Evolutionary conservation across 2,888 invertebrate genomes (phyloP), one percentile per base, ranked within the genome.

Genomic region (Plagodis pulveraria): DNA sequence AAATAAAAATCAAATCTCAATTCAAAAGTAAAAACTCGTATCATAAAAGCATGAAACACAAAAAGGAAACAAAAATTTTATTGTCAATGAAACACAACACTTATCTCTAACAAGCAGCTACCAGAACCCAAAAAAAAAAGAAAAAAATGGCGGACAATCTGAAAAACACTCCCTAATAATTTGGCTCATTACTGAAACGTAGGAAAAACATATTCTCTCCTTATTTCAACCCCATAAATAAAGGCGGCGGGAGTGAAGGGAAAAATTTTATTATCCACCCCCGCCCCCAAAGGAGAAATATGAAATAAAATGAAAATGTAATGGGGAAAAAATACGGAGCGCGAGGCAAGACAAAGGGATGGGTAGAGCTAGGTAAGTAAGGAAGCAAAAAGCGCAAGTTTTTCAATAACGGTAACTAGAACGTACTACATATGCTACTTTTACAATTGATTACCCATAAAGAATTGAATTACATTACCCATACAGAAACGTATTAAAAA

Each of bases 241-340:
- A 91, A 87, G 81, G 84, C 81, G 86, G 81, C 76, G 82, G 81
- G 81, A 67, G 81, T 78, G 78, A 80, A 87, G 91, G 89, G 89
- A 91, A 91, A 90, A 90, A 84, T 89, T 91, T 89, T 91, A 91
- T 91, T 90, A 91, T 87, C 84, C 86, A 80, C 66, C 58, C 73
- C 73, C 66, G 52, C 72, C 82, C 85, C 82, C 72, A 78, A 86
- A 88, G 89, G 91, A 89, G 91, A 86, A 91, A 91, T 91, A 91
- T 92, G 91, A 91, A 91, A 91, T 91, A 92, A 92, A 92, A 91
- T 92, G 92, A 90, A 92, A 92, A 91, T 87, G 88, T 91, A 91
- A 92, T 91, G 89, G 90, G 89, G 87, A 92, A 92, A 91, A 92
- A 92, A 92, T 92, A 91, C 89, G 81, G 80, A 76, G 81, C 76